Base-by-base conservation (phyloP, 2,113 vertebrate species). In the Indri indri region DNA sequence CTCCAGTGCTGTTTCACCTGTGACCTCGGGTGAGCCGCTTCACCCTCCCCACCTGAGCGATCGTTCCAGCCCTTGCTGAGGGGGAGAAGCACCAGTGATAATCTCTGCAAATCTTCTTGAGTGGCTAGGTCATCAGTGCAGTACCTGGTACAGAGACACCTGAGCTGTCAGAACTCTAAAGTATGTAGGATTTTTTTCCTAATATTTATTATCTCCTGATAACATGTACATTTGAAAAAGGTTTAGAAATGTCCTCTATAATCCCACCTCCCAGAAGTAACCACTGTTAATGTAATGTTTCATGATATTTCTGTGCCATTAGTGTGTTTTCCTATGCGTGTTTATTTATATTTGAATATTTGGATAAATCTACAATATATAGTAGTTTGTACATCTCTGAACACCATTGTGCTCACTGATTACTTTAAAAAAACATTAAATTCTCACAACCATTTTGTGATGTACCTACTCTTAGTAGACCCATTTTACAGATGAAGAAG, bases 311-410 rank as follows among this genome's bases (percentile, higher is more conserved):
- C 77, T 96, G 2, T 74, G 6, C 47, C 34, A n/a, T 17, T 42
- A 74, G 37, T 34, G 1, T 89, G 17, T 82, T 91, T 80, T 87
- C 81, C 17, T 80, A 45, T 42, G 32, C 25, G 37, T 80, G 14
- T 70, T 93, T 91, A 68, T 76, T 61, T 77, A 42, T 52, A 63
- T 95, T 82, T 82, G 88, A 68, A 68, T 81, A 71, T 79, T 57
- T 88, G n/a, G 14, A 20, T 77, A 83, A 89, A 57, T 68, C 22
- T 12, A 17, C 3, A 90, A 40, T 88, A 73, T 17, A 18, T 27
- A 57, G 6, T 88, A 54, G 50, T 93, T 66, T 88, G 1, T 50
- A 68, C 6, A 73, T 61, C 47, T 6, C 5, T 42, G 32, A 80
- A 20, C 34, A 80, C 66, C 10, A 84, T 50, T 63, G 42, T 94